phyloP scores from a whole-genome alignment of 2,113 vertebrate species.

The Sarotherodon lohbergeri region DNA sequence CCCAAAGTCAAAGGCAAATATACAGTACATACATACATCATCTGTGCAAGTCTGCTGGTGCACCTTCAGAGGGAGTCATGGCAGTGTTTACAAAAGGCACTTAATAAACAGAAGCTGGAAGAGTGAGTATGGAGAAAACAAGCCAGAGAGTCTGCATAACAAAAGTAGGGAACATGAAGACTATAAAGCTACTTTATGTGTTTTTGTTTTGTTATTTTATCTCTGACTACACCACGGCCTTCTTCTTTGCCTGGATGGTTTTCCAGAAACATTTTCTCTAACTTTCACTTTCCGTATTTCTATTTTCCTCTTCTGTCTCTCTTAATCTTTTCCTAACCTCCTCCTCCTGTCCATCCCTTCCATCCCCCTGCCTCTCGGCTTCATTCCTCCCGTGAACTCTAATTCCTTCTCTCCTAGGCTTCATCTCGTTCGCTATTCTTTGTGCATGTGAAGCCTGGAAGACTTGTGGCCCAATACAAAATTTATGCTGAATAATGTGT shows the following conservation, averaged over 20 bases:
- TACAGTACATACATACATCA: conserved; percentile 1
- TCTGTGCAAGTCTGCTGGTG: not conserved
- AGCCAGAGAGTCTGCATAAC: conserved; percentile 49
- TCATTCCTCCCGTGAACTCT: not conserved
- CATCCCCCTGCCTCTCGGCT: not conserved
- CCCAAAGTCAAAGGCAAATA: conserved; percentile 17
- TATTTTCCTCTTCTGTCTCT: not conserved
- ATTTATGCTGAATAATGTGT: conserved; percentile 82
- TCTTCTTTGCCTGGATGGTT: not conserved
- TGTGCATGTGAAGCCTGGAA: conserved; percentile 44
- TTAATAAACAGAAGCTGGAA: conserved; percentile 27
- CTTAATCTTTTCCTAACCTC: not conserved
- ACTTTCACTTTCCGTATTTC: not conserved
- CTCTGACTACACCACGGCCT: not conserved
- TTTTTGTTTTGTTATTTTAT: not conserved
- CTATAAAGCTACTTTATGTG: not conserved
- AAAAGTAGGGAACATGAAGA: conserved; percentile 44
- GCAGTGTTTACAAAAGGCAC: conserved; percentile 29
- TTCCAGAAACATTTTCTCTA: not conserved
- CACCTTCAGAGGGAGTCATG: not conserved
- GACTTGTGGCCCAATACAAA: conserved; percentile 72
- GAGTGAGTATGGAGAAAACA: not conserved
- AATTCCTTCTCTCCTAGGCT: not conserved
- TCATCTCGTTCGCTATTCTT: not conserved
- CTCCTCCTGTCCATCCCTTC: not conserved